Percentiles rank a stretch among this genome's conserved stretches.
Conservation (phyloP, 2,888 invertebrate genomes). For the Oasisia sp. region DNA sequence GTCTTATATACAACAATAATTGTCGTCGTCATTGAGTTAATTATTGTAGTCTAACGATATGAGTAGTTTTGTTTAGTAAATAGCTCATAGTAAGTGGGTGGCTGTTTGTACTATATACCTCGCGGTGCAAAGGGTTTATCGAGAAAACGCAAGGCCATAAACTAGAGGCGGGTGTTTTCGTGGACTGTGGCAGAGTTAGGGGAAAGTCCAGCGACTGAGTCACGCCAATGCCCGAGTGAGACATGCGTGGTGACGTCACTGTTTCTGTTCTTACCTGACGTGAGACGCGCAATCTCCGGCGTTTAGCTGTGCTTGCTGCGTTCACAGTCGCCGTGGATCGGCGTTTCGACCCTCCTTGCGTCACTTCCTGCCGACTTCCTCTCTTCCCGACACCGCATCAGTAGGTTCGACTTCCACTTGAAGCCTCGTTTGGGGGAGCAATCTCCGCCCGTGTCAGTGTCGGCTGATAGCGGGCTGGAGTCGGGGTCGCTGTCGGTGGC, state of each 20-base stretch:
- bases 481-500: constrained; percentile 19
- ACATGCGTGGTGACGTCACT: background rate
- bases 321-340: background rate
- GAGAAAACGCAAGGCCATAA: too few relatives aligned
- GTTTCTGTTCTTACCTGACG: background rate
- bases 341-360: background rate
- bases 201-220: background rate
- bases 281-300: background rate
- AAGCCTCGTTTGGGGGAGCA: constrained; percentile 19
- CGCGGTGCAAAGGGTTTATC: too few relatives aligned
- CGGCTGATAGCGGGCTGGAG: background rate
- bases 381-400: constrained; percentile 29
- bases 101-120: background rate
- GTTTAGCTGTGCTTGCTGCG: background rate
- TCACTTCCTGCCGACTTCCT: constrained; percentile 13
- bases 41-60: background rate
- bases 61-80: background rate
- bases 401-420: constrained; percentile 33
- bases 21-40: background rate
- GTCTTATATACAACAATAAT: background rate
- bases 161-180: too few relatives aligned
- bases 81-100: background rate
- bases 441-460: constrained; percentile 24
- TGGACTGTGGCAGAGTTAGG: too few relatives aligned
- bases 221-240: background rate